Base-by-base conservation (phyloP, 2,797 vertebrate species). In the Argya squamiceps region DNA sequence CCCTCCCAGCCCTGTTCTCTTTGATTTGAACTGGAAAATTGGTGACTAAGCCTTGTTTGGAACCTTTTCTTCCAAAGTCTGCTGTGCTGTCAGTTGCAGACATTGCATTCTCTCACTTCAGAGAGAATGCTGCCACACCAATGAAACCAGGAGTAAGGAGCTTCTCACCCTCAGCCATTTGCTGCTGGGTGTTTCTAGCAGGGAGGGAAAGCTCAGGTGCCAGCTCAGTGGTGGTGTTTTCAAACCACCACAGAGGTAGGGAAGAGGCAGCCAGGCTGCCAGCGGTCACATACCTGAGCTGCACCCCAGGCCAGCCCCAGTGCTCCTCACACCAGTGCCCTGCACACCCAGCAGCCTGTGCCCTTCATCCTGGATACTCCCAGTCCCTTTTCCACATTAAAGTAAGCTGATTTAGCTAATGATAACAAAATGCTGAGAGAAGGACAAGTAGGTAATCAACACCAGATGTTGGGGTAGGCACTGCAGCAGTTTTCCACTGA, bases 191-290 rank as follows among this genome's bases (percentile, higher is more conserved):
- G 7, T 43, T 83, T 62, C 71, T 36, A n/a, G 26, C 7, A 17
- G 10, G 30, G 8, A 44, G 18, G 39, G 29, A 74, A 59, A 49
- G 11, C 75, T 52, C 36, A 55, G 43, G n/a, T 79, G 27, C 37
- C 21, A 12, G 29, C 52, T 77, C 58, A 80, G 12, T 7, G 3
- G 47, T 44, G 53, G 12, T 6, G 1, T 50, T 92, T 67, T 17
- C 52, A 39, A 49, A 41, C 41, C 0, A 0, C 41, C 0, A 0
- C 59, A 46, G 24, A 20, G 41, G 9, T 12, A 27, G 43, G 68
- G n/a, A 73, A 58, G 20, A 29, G 39, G 24, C 1, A 5, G 50
- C 44, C 0, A 1, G 43, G 58, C 59, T 69, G n/a, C 37, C 16
- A 6, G 63, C 53, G 67, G 70, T 30, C 43, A 36, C 0, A 0